These are phyloP conservation scores for Andricus quercusramuli DNA, from an alignment of 2,888 invertebrate genomes.

Conservation along the genomic window DNA sequence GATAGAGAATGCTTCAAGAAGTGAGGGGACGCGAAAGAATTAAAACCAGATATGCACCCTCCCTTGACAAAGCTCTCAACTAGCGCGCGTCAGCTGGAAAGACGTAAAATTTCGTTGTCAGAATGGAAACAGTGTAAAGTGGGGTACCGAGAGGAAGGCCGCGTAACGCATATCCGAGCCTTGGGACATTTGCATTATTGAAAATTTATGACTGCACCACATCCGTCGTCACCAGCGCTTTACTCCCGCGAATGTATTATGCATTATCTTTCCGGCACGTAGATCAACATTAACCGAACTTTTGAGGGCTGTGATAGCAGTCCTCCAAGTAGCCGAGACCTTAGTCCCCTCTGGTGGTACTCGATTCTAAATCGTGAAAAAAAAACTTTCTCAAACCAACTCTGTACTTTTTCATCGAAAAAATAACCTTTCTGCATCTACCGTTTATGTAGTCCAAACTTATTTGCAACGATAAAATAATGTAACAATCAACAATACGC, in stretches of 20 bases:
- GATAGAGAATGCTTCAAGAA: background rate
- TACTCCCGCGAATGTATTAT: conserved; percentile 73
- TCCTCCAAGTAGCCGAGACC: background rate
- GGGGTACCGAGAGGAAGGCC: conserved; percentile 67
- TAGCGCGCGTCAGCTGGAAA: conserved; percentile 57
- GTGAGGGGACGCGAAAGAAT: background rate
- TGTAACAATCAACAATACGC: too few species aligned
- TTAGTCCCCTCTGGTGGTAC: background rate
- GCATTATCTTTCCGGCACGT: conserved; percentile 77
- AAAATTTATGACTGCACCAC: conserved; percentile 75
- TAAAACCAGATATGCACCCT: background rate
- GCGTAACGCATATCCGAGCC: conserved; percentile 55
- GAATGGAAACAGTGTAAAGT: conserved; percentile 64
- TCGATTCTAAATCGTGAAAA: background rate
- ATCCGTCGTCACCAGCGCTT: conserved; percentile 56
- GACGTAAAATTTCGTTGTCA: conserved; percentile 59
- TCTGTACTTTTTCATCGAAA: background rate
- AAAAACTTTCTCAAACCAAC: background rate
- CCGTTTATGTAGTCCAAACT: background rate
- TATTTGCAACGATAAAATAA: background rate
- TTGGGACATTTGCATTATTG: conserved; percentile 75
- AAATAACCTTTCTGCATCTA: background rate
- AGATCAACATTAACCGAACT: conserved; percentile 75
- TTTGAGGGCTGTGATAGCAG: conserved; percentile 55
- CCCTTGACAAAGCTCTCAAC: conserved; percentile 1